Conservation (phyloP, 2,888 invertebrate genomes). For the Chromoteleia sp. region DNA sequence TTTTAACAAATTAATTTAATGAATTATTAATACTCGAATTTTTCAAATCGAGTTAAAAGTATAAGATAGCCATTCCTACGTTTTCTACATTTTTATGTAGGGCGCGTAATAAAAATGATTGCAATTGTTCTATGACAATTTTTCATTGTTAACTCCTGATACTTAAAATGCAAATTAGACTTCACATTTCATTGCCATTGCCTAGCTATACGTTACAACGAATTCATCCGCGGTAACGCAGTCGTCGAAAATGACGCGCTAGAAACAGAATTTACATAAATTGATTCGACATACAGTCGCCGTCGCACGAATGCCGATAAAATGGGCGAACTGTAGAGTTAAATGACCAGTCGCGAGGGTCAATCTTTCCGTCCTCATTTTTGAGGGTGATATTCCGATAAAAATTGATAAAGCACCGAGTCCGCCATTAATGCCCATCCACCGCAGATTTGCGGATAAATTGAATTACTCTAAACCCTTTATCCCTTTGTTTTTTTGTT, state of each 20-base stretch:
- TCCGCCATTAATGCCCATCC: background rate
- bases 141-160: background rate
- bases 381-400: slow-evolving; percentile 21
- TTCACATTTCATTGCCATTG: slow-evolving; percentile 5
- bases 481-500: slow-evolving; percentile 3
- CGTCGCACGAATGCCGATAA: slow-evolving; percentile 1
- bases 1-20: no score
- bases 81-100: background rate
- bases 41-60: no score
- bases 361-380: slow-evolving; percentile 29
- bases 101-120: background rate
- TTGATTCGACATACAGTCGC: slow-evolving; percentile 16
- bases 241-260: slow-evolving; percentile 32
- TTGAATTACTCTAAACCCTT: slow-evolving; percentile 21
- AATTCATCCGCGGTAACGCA: slow-evolving; percentile 9
- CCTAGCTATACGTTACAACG: slow-evolving; percentile 3
- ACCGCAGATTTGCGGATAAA: slow-evolving; percentile 19
- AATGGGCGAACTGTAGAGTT: slow-evolving; percentile 4
- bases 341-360: slow-evolving; percentile 33
- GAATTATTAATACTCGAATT: no score
- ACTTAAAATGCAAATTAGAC: slow-evolving; percentile 9
- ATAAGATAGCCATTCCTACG: no score
- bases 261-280: slow-evolving; percentile 43
- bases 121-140: background rate
- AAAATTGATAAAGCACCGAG: slow-evolving; percentile 6